Base-by-base conservation (phyloP, 1,140 invertebrate genomes). In the Halictus rubicundus region DNA sequence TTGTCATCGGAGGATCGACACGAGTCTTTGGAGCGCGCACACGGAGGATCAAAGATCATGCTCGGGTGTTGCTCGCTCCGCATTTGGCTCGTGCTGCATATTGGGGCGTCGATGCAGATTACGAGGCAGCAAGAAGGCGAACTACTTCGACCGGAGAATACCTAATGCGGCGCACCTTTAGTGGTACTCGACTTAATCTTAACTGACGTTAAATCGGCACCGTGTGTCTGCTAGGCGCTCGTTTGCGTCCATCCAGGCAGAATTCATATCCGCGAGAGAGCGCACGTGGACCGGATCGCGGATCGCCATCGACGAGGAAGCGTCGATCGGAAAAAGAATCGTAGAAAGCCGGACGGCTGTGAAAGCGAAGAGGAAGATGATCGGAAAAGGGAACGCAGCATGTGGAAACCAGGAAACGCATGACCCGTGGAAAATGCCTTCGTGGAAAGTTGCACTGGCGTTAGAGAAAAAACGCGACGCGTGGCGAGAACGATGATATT, bases 171-270 rank as follows among this genome's bases (percentile, higher is more conserved):
- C 76, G 37, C 70, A 59, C 78, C 71, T 60, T 52, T 52, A 27
- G 39, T 32, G 57, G 68, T 71, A 61, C 68, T 54, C 32, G 42
- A 54, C 69, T 57, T 78, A 72, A 78, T 72, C 76, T 78, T 78
- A 72, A 78, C 76, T 72, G 76, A 78, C 76, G 69, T 72, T 78
- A 42, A 78, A 78, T 78, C 68, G 76, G 46, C 76, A 23, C 66
- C 37, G 66, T 23, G 66, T 23, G 54, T 52, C 57, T 16, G 59
- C 39, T 39, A 21, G 37, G 23, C 5, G 61, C 25, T 46, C 14
- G 27, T 25, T 63, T 46, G 42, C 27, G 75, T 70, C 46, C 32
- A 12, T 70, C 23, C 21, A 21, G 12, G 25, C 39, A 21, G n/a
- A 46, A 60, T 39, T 78, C 68, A 32, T 46, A 23, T 66, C 23